Evolutionary conservation across 2,113 vertebrate species (phyloP).

Genomic region (Sebastes schlegelii): DNA sequence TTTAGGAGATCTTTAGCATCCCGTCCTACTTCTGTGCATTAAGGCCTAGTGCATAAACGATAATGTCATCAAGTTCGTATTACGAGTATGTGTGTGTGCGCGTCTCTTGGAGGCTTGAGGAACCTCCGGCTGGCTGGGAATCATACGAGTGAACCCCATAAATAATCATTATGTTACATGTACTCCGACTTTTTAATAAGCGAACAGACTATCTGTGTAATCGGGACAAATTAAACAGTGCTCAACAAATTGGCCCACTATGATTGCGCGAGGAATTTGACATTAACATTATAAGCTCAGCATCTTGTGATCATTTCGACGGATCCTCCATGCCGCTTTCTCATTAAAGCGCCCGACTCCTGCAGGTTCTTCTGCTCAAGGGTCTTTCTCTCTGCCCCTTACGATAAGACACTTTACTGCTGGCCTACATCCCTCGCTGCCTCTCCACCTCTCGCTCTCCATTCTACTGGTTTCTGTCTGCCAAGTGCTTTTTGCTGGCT

Average conservation of each 20-base stretch:
- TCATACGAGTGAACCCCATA: conserved; percentile 33
- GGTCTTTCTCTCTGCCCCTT: conserved; percentile 57
- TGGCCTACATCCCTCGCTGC: conserved; percentile 67
- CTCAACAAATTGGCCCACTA: conserved; percentile 52
- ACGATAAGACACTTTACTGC: conserved; percentile 62
- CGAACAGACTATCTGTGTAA: conserved; percentile 41
- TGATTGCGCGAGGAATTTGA: conserved; percentile 51
- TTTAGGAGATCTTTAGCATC: conserved; percentile 33
- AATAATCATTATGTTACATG: conserved; percentile 50
- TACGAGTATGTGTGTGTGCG: conserved; percentile 14
- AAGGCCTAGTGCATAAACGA: conserved; percentile 1
- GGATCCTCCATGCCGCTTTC: conserved; percentile 43
- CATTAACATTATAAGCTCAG: conserved; percentile 51
- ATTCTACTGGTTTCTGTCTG: conserved; percentile 52
- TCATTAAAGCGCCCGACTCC: conserved; percentile 48
- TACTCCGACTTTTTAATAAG: conserved; percentile 39
- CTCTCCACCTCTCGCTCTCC: conserved; percentile 47
- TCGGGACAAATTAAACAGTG: conserved; percentile 51
- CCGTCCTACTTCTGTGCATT: conserved; percentile 14
- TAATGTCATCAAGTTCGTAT: conserved; percentile 44
- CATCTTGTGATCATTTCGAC: conserved; percentile 51
- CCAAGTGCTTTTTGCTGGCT: conserved; percentile 70
- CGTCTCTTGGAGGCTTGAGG: background rate
- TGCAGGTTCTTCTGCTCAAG: conserved; percentile 66
- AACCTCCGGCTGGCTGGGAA: conserved; percentile 7